Evolutionary conservation across 2,888 invertebrate species (phyloP).

Genomic region (Periphyllus acericola): DNA sequence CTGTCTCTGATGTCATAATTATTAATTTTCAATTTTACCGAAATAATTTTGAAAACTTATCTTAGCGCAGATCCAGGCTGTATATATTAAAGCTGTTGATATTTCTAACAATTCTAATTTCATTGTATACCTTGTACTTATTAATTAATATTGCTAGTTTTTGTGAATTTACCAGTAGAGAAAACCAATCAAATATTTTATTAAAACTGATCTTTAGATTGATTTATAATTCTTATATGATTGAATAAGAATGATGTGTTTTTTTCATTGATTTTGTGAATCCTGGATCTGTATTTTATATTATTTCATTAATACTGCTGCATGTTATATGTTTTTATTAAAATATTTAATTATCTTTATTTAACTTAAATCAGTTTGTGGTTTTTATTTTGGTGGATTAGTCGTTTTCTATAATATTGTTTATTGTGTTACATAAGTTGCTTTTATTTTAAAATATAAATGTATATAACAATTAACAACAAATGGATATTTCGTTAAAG

Average conservation of each 20-base stretch:
- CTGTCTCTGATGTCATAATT: conserved; percentile 55
- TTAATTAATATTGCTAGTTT: neutral
- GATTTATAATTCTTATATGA: neutral
- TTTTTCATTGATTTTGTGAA: neutral
- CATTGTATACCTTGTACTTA: neutral
- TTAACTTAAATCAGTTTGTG: neutral
- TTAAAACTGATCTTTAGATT: neutral
- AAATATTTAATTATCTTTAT: conserved; percentile 23
- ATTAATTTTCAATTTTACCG: conserved; percentile 21
- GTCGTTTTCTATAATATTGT: neutral
- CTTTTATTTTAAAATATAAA: neutral
- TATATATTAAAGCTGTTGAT: neutral
- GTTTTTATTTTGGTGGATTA: conserved; percentile 15
- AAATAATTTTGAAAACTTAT: conserved; percentile 22
- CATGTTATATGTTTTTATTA: conserved; percentile 34
- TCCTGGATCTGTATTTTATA: conserved; percentile 51
- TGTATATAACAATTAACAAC: neutral
- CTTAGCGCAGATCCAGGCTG: conserved; percentile 48
- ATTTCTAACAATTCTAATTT: no score
- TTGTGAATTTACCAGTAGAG: neutral
- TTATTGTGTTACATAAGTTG: conserved; percentile 2
- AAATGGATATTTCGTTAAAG: neutral
- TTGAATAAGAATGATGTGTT: neutral
- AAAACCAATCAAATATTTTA: neutral
- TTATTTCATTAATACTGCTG: conserved; percentile 31